Evolutionary conservation across 2,113 vertebrate genomes (phyloP).

Genomic region (Tragelaphus strepsiceros): DNA sequence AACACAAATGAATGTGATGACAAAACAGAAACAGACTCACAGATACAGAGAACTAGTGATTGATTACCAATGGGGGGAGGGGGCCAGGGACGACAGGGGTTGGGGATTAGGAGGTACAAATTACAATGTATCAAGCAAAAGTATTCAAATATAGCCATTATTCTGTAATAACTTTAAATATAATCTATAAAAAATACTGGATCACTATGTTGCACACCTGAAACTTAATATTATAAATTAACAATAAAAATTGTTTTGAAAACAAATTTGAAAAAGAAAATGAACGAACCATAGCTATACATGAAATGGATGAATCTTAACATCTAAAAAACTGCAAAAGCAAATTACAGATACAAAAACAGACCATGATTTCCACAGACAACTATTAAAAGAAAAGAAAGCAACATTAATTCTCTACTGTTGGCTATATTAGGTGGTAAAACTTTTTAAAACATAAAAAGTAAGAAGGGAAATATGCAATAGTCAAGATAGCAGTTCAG

Average conservation of each 20-base stretch:
- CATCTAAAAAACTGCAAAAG: not conserved
- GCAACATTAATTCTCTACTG: not conserved
- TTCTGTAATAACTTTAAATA: not conserved
- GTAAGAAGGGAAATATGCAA: not conserved
- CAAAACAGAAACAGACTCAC: not conserved
- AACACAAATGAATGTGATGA: not conserved
- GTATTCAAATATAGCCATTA: not conserved
- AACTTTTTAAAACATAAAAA: not conserved
- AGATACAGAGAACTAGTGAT: not conserved
- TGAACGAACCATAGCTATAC: not conserved
- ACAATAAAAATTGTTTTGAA: not conserved
- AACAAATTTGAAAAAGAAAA: not conserved
- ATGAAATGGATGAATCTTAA: not conserved
- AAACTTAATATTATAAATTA: not conserved
- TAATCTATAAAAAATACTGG: not conserved
- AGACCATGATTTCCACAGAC: not conserved
- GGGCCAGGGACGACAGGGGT: not conserved
- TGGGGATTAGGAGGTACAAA: not conserved
- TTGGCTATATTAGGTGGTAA: not conserved
- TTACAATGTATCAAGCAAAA: not conserved
- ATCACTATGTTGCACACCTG: not conserved
- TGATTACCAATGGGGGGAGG: not conserved
- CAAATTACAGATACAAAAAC: not conserved
- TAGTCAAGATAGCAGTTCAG: not conserved
- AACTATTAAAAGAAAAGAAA: not conserved